phyloP scores from a whole-genome alignment of 2,113 vertebrate genomes.

The Cynocephalus volans region DNA sequence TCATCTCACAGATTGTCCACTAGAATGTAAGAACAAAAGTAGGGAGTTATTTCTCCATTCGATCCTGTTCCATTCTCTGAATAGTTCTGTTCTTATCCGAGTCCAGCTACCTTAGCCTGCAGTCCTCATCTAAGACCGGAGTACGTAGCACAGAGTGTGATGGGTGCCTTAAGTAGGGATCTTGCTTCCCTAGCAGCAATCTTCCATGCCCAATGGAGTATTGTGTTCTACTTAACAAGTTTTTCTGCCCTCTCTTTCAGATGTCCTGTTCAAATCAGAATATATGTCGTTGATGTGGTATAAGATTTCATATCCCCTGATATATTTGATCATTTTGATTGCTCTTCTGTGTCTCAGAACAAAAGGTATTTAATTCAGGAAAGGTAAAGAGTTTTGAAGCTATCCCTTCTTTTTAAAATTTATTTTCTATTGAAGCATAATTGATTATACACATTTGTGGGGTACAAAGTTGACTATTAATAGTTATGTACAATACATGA shows the following conservation, averaged over 20 bases:
- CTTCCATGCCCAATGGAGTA: neutral
- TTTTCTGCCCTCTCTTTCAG: slow-evolving; percentile 57
- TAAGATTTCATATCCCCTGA: fast-evolving
- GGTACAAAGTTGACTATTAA: no score
- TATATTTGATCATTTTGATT: neutral
- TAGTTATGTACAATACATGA: no score
- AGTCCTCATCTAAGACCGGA: neutral
- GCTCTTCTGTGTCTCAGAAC: neutral
- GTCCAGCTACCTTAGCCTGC: neutral
- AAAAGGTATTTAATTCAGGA: neutral
- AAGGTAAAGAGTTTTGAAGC: neutral
- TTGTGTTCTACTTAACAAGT: neutral
- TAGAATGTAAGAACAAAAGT: neutral
- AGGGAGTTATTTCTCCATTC: neutral
- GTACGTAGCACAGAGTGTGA: neutral
- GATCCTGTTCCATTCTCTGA: neutral
- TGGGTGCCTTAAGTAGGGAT: no score
- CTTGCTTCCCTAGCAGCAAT: neutral
- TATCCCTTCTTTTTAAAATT: neutral
- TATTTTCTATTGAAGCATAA: no score
- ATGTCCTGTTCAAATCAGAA: neutral
- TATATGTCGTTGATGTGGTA: neutral
- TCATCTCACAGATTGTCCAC: neutral
- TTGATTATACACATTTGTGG: no score
- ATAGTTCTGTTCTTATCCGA: neutral